Percentiles rank a stretch among this genome's conserved stretches.
These are phyloP conservation scores for Chrysoperla carnea DNA, from an alignment of 1,140 invertebrate species.

Conservation along the genomic window DNA sequence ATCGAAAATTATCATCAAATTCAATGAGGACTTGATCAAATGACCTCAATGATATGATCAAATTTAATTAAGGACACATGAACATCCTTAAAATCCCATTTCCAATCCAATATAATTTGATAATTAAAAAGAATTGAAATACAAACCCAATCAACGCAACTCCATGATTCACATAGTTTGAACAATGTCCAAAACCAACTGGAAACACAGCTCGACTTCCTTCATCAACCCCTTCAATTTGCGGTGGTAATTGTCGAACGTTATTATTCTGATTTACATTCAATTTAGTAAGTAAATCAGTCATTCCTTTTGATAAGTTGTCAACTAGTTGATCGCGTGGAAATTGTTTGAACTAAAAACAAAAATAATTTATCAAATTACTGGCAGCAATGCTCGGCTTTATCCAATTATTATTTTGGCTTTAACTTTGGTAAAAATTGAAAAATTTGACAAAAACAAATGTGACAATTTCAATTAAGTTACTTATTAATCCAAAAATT, in stretches of 20 bases:
- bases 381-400: conserved; percentile 3
- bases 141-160: conserved; percentile 68
- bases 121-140: neutral
- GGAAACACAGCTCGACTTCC: conserved; percentile 75
- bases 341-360: conserved; percentile 30
- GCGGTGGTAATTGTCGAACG: conserved; percentile 58
- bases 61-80: no score
- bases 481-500: no score
- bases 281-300: conserved; percentile 25
- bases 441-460: no score
- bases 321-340: conserved; percentile 34
- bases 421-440: no score
- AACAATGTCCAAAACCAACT: conserved; percentile 75
- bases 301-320: conserved; percentile 31
- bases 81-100: neutral
- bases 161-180: conserved; percentile 57
- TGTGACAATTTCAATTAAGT: no score
- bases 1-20: no score
- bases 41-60: no score
- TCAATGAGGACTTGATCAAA: no score
- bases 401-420: no score
- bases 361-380: neutral
- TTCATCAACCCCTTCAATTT: conserved; percentile 40
- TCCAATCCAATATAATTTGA: neutral
- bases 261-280: conserved; percentile 24